phyloP scores from a whole-genome alignment of 2,113 vertebrate genomes.

The Urocynchramus pylzowi region DNA sequence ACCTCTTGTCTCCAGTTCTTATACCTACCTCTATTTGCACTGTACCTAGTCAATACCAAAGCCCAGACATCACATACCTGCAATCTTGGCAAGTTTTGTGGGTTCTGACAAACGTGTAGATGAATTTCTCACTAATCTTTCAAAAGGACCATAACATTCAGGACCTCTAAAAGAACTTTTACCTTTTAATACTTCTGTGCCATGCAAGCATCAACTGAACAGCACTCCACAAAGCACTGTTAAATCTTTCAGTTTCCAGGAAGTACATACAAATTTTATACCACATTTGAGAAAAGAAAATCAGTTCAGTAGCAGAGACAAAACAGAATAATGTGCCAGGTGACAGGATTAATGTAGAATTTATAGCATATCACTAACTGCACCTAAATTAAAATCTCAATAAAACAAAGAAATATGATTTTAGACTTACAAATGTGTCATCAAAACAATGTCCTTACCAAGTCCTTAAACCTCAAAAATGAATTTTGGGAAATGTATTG shows the following conservation, averaged over 20 bases:
- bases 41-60: neutral
- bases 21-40: neutral
- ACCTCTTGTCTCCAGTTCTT: neutral
- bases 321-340: neutral
- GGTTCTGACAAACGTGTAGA: neutral
- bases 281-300: neutral
- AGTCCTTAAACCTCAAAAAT: neutral
- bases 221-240: neutral
- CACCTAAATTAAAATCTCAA: neutral
- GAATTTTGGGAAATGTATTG: accelerated
- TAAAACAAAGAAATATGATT: neutral
- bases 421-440: neutral
- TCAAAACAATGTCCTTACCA: neutral
- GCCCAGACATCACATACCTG: neutral
- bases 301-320: neutral
- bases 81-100: neutral
- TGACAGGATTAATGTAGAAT: neutral
- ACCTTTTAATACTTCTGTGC: neutral
- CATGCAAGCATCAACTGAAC: neutral
- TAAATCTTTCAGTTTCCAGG: neutral
- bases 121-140: neutral
- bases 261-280: neutral
- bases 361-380: neutral
- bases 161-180: neutral
- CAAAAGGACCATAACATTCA: neutral